Conservation (phyloP, 2,113 vertebrate species). For the Falcunculus frontatus region DNA sequence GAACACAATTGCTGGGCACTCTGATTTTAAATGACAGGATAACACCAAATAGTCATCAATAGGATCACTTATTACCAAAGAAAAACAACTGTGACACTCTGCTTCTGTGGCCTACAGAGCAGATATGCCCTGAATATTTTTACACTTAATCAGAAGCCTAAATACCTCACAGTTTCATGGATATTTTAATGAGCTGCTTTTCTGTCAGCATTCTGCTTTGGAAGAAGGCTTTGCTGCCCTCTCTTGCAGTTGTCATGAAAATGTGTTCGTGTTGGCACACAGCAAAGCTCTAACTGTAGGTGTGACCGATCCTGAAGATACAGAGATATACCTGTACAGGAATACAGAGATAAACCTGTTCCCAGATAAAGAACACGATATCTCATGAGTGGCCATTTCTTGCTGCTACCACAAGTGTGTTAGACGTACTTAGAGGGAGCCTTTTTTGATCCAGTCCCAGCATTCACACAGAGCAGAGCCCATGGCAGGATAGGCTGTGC, state of each 20-base stretch:
- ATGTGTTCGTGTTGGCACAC: background rate
- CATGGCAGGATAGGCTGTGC: accelerated
- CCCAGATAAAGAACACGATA: background rate
- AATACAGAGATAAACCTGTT: background rate
- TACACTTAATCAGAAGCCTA: background rate
- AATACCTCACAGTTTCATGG: background rate
- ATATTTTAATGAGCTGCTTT: background rate
- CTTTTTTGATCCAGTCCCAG: background rate
- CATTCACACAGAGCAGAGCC: background rate
- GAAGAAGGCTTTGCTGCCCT: constrained; percentile 27
- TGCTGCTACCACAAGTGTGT: background rate
- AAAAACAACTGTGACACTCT: background rate
- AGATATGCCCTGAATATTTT: background rate
- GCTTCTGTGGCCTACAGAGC: background rate
- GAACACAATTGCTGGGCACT: background rate
- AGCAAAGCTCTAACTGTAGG: background rate
- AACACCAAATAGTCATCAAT: background rate
- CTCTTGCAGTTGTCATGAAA: background rate
- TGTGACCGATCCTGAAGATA: background rate
- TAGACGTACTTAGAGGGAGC: background rate
- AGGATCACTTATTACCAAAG: background rate
- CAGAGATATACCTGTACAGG: background rate
- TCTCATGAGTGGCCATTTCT: background rate
- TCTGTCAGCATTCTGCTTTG: background rate
- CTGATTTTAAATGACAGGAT: background rate